Base-by-base conservation (phyloP, 2,888 invertebrate species). In the Caenorhabditis zanzibari region DNA sequence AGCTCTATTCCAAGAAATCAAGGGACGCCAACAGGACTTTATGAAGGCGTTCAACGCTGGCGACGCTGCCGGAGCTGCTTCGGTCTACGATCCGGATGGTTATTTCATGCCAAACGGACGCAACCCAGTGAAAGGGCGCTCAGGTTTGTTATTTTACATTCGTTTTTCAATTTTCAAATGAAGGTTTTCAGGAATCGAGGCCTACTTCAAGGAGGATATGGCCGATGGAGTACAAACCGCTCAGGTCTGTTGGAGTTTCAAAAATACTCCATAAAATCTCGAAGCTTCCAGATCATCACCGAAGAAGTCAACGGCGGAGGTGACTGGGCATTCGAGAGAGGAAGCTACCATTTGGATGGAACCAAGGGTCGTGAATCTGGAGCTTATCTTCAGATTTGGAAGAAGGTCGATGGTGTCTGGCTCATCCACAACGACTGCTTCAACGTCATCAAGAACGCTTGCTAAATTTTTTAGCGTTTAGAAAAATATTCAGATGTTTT, bases 391-490 rank as follows among this genome's bases (percentile, higher is more conserved):
- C 91, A 89, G 35, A 90, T 91, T 41, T 88, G 88, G 88, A 89
- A 89, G 82, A 88, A 89, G 84, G 90, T 92, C 44, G 90, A 90
- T 72, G 91, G 92, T 12, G 86, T 82, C 35, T 92, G 92, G 92
- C 86, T 91, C 58, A 91, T 92, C 69, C 92, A 92, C 83, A 92
- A 90, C 83, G 92, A 92, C 82, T 92, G 92, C 82, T 92, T 92
- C 91, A 92, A 92, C 76, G 91, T 92, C 74, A 91, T 92, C 83
- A 88, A 91, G 59, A 88, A 91, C 9, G 92, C 91, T 44, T 83
- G 81, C 64, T 81, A 61, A 47, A 68, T 44, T 63, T 56, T n/a
- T 19, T 28, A 1, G 7, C 44, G 16, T 16, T 16, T 16, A 16
- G 26, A 26, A 4, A 12, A 32, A 22, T 38, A 22, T 10, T 38